Conservation (phyloP, 2,113 vertebrate genomes). For the Phaethon lepturus region DNA sequence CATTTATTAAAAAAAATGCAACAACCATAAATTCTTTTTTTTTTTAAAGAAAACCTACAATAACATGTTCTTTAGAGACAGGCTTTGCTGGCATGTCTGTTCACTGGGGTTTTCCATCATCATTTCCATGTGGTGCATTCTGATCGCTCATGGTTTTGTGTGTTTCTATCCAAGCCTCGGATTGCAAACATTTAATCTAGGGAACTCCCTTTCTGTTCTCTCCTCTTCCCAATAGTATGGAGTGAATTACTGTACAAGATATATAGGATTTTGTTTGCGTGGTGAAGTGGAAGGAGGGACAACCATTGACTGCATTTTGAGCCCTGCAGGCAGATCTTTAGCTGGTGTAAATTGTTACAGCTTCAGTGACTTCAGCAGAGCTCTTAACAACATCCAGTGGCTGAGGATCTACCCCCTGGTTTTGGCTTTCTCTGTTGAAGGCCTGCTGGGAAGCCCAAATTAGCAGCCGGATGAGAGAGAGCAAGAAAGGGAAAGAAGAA, state of each 20-base stretch:
- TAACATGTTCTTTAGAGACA: not conserved
- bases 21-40: not conserved
- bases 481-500: not conserved
- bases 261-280: not conserved
- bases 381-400: not conserved
- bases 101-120: constrained; percentile 35
- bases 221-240: not conserved
- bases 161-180: not conserved
- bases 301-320: not conserved
- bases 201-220: constrained; percentile 4
- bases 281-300: not conserved
- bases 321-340: not conserved
- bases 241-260: not conserved
- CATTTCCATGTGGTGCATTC: constrained; percentile 39
- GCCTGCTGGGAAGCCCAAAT: constrained; percentile 4
- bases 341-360: constrained; percentile 9
- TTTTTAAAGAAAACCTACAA: not conserved
- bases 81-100: constrained; percentile 2
- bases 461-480: not conserved
- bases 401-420: not conserved
- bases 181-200: not conserved
- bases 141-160: not conserved
- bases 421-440: constrained; percentile 24
- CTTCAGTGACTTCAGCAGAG: constrained; percentile 3
- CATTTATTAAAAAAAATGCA: not conserved